Conservation (phyloP, 1,140 invertebrate species). For the Colletes gigas region DNA sequence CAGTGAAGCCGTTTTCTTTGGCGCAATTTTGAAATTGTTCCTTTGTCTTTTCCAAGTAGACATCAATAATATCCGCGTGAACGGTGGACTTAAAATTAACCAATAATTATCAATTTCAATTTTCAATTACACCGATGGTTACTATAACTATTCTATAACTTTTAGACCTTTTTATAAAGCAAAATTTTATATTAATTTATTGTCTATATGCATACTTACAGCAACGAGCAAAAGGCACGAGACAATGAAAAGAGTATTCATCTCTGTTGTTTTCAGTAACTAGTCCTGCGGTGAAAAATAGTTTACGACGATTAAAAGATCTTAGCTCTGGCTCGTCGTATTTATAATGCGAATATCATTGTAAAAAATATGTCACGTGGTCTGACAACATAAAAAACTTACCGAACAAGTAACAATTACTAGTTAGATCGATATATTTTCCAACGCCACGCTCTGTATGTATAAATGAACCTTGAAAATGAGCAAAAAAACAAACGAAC, state of each 20-base stretch:
- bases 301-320: neutral
- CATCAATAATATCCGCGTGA: neutral
- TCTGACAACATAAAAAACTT: neutral
- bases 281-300: neutral
- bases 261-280: neutral
- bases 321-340: neutral
- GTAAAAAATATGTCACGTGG: neutral
- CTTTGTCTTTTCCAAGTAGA: neutral
- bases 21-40: neutral
- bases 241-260: neutral
- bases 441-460: no score
- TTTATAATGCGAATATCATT: neutral
- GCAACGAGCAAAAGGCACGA: neutral
- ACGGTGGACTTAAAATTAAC: neutral
- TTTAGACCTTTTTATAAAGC: neutral
- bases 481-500: no score
- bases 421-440: neutral
- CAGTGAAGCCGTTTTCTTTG: neutral
- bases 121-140: neutral
- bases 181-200: neutral
- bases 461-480: no score
- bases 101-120: neutral
- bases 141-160: no score
- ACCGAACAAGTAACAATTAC: neutral
- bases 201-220: neutral